Percentiles rank a stretch among this genome's conserved stretches.
These are phyloP conservation scores for Pollenia angustigena DNA, from an alignment of 2,888 invertebrate genomes.

Conservation along the genomic window DNA sequence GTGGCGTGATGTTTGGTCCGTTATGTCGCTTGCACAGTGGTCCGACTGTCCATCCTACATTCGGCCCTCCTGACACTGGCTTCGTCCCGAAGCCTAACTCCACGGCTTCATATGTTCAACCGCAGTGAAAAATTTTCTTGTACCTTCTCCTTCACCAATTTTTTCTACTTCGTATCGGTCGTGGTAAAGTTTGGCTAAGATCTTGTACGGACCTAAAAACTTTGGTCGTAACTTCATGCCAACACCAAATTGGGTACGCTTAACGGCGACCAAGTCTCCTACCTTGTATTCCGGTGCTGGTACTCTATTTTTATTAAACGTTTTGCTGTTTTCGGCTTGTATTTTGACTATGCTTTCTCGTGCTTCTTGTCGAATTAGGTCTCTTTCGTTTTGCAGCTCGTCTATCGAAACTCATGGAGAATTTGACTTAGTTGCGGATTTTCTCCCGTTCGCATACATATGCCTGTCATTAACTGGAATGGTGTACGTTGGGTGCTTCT, in stretches of 20 bases:
- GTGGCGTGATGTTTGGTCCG: too few relatives aligned
- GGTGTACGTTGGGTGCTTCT: too few relatives aligned
- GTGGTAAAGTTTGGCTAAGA: neutral
- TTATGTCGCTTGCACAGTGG: too few relatives aligned
- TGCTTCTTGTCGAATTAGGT: neutral
- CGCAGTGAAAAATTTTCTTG: neutral
- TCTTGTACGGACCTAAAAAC: neutral
- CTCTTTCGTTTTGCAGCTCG: neutral
- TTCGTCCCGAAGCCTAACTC: too few relatives aligned
- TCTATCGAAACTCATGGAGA: neutral
- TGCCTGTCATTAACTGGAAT: too few relatives aligned
- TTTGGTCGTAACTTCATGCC: constrained; percentile 41
- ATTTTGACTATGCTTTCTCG: neutral
- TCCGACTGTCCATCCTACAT: too few relatives aligned
- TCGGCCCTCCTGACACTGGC: too few relatives aligned
- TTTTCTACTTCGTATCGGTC: neutral
- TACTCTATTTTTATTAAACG: neutral
- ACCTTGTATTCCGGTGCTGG: too few relatives aligned
- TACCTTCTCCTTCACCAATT: constrained; percentile 3
- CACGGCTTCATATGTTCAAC: too few relatives aligned
- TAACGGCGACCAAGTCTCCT: too few relatives aligned
- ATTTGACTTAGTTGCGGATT: too few relatives aligned
- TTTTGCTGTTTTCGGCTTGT: neutral
- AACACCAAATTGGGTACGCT: constrained; percentile 41
- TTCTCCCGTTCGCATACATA: too few relatives aligned